These are phyloP conservation scores for Noctua janthina DNA, from an alignment of 2,888 invertebrate genomes.

Conservation along the genomic window DNA sequence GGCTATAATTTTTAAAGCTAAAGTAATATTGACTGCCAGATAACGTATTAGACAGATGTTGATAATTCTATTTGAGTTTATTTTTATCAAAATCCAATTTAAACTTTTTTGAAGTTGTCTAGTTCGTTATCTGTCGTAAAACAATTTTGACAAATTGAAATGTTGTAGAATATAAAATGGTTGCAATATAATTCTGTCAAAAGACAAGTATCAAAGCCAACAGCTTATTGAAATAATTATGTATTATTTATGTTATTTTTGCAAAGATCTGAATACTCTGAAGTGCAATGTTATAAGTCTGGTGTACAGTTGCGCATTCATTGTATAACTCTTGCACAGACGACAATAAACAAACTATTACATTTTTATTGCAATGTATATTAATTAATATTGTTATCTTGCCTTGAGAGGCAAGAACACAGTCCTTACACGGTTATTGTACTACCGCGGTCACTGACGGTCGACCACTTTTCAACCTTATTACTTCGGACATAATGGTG, in stretches of 20 bases:
- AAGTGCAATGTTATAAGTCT: slow-evolving; percentile 16
- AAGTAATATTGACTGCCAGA: background rate
- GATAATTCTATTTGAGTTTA: background rate
- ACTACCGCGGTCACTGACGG: too few species aligned
- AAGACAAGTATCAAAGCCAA: slow-evolving; percentile 9
- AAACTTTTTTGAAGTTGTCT: background rate
- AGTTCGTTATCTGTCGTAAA: slow-evolving; percentile 3
- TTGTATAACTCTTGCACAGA: background rate
- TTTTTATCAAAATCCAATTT: background rate
- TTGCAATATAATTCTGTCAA: slow-evolving; percentile 15
- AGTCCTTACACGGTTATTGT: background rate
- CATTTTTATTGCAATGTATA: background rate
- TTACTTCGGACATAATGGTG: too few species aligned
- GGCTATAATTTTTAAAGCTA: slow-evolving; percentile 18
- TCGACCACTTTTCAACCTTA: too few species aligned
- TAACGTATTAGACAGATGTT: background rate
- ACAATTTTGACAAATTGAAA: background rate
- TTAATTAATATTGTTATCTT: background rate
- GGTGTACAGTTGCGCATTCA: slow-evolving; percentile 20
- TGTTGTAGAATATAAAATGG: background rate
- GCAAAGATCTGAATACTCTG: slow-evolving; percentile 37
- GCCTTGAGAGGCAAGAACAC: background rate
- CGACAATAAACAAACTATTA: background rate
- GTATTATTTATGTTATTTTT: slow-evolving; percentile 2
- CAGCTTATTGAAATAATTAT: slow-evolving; percentile 11